Percentiles rank a stretch among this genome's conserved stretches.
Evolutionary conservation across 2,797 vertebrate genomes (phyloP).

Genomic region (Geotria australis): DNA sequence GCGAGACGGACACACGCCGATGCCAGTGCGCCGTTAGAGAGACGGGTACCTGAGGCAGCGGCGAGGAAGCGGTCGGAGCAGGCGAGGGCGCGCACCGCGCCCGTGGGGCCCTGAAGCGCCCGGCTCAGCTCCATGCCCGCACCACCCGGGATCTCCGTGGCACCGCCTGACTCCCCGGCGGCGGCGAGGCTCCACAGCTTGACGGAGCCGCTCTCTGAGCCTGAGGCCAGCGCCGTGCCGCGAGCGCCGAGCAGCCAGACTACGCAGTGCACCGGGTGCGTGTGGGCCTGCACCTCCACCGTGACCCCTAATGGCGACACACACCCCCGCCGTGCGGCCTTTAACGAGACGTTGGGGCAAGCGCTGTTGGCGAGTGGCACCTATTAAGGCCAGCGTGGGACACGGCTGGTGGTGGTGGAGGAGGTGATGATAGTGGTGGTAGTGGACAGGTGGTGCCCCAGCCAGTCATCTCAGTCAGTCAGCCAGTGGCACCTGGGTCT

Average conservation of each 20-base stretch:
- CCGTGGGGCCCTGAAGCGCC: conserved; percentile 9
- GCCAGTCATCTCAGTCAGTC: no score
- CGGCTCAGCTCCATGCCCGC: conserved; percentile 1
- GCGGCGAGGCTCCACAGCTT: conserved; percentile 15
- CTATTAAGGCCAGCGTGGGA: no score
- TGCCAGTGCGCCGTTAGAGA: no score
- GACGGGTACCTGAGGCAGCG: conserved; percentile 22
- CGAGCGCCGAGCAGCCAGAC: conserved; percentile 15
- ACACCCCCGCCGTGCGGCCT: no score
- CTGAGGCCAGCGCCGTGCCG: conserved; percentile 13
- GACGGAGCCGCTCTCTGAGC: conserved; percentile 17
- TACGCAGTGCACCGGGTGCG: conserved; percentile 14
- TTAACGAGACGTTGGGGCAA: no score
- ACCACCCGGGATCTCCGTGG: no score
- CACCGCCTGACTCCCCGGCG: conserved; percentile 4
- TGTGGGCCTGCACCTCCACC: conserved; percentile 3
- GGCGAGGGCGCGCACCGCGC: conserved; percentile 16
- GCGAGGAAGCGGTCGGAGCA: conserved; percentile 23
- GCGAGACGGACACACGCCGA: no score
- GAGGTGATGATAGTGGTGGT: no score
- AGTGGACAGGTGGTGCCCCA: no score
- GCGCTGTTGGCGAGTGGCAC: no score
- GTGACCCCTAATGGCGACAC: conserved; percentile 2
- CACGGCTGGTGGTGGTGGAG: conserved; percentile 8
- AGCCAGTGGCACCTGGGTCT: no score